Evolutionary conservation across 2,888 invertebrate species (phyloP), one percentile per base, ranked within the genome.

Genomic region (Dryobotodes eremita): DNA sequence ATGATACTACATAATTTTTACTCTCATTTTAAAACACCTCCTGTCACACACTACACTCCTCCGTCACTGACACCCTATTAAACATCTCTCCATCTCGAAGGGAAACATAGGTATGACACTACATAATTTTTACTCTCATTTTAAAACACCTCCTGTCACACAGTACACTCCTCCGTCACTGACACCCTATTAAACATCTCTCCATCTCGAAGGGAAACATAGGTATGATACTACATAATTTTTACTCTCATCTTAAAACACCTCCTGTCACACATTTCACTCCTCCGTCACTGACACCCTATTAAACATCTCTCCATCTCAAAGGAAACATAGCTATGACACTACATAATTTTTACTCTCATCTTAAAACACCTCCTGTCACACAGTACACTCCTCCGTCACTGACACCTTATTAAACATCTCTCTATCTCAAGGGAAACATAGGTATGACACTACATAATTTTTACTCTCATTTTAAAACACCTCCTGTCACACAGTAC

Each of bases 401-500:
- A 66, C 42, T 42, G 53, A 77, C 77, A 81, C 64, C 50, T 7
- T 46, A 50, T 55, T 46, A 75, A 48, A 68, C 4, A 69, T 36
- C 42, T 36, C 82, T 53, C 46, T 36, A 64, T n/a, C 23, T 75
- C 50, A 71, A 72, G 71, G 66, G 15, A 73, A 80, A 61, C 72
- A 61, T 80, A 76, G 68, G 84, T 72, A 82, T 75, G 70, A 78
- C 64, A 75, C 26, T 46, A 75, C 68, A 71, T 48, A 69, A 42
- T 80, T 81, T 88, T 80, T 87, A 50, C 46, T 31, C 55, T 66
- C 76, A 68, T 80, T 85, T n/a, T n/a, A n/a, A n/a, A n/a, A n/a
- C n/a, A n/a, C 5, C 42, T 42, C 15, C 15, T 26, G 15, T 26
- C 15, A 26, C 3, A 61, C 3, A 61, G 59, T 7, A 61, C 26